These are phyloP conservation scores for Lepidonotus clava DNA, from an alignment of 2,888 invertebrate genomes.

Conservation along the genomic window DNA sequence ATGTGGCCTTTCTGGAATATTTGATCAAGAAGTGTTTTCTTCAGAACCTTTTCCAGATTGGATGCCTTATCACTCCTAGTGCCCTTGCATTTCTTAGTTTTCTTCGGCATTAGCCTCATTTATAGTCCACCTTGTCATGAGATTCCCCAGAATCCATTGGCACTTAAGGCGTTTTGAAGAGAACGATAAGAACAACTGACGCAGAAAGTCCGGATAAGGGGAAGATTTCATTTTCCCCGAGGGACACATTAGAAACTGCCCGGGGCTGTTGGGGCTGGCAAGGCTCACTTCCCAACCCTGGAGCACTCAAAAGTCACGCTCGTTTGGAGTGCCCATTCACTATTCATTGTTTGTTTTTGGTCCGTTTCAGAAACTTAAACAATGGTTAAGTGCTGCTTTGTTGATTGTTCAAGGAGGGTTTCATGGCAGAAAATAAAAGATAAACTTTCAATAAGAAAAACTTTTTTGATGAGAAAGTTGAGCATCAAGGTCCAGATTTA, in stretches of 20 bases:
- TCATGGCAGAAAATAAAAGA: too few relatives aligned
- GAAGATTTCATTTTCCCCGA: background rate
- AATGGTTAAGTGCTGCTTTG: constrained; percentile 1
- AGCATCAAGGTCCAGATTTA: too few relatives aligned
- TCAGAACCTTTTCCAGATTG: too few relatives aligned
- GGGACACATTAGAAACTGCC: constrained; percentile 26
- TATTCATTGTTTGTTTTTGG: constrained; percentile 24
- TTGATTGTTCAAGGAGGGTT: background rate
- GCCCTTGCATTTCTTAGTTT: too few relatives aligned
- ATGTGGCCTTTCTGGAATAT: too few relatives aligned
- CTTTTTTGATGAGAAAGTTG: too few relatives aligned
- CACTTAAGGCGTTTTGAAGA: constrained; percentile 25
- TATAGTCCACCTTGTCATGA: too few relatives aligned
- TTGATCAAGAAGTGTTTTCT: too few relatives aligned
- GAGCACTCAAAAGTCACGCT: background rate
- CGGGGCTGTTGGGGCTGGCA: background rate
- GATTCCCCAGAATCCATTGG: constrained; percentile 7
- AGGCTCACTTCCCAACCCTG: background rate
- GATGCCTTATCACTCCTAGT: too few relatives aligned
- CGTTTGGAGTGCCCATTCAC: background rate
- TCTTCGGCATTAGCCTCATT: too few relatives aligned
- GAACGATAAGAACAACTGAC: constrained; percentile 31
- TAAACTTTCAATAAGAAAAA: too few relatives aligned
- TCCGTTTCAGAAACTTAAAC: background rate
- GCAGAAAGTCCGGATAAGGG: constrained; percentile 40